These are phyloP conservation scores for Chrysolina americana DNA, from an alignment of 2,888 invertebrate genomes.

Conservation along the genomic window DNA sequence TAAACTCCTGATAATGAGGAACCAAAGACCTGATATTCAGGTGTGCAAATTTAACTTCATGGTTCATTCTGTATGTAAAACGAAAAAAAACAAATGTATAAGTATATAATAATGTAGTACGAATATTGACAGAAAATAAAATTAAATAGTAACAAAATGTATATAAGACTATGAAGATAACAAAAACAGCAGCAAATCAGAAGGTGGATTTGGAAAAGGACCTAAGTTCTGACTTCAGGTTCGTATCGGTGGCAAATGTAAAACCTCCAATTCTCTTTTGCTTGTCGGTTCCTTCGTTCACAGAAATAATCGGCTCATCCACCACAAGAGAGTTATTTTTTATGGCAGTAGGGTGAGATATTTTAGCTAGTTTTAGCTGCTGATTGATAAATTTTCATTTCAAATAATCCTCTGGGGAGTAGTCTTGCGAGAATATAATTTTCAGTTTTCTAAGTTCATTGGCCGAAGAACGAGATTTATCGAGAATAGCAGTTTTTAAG, in stretches of 20 bases:
- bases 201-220: background rate
- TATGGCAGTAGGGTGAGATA: background rate
- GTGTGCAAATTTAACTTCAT: background rate
- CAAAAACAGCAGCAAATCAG: background rate
- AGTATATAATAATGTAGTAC: background rate
- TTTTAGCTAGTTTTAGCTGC: slow-evolving; percentile 7
- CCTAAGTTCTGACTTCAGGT: background rate
- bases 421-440: too few relatives aligned
- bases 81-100: background rate
- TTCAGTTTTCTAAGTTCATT: slow-evolving; percentile 7
- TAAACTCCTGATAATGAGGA: background rate
- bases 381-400: slow-evolving; percentile 14
- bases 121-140: background rate
- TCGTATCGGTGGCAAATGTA: background rate
- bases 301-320: background rate
- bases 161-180: background rate
- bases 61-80: background rate
- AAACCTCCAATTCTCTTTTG: background rate
- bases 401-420: slow-evolving; percentile 13
- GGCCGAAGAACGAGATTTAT: background rate
- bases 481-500: background rate
- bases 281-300: background rate
- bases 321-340: slow-evolving; percentile 5
- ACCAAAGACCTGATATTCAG: background rate
- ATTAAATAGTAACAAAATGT: background rate